Conservation (phyloP, 2,888 invertebrate genomes). For the Augochlorella aurata region DNA sequence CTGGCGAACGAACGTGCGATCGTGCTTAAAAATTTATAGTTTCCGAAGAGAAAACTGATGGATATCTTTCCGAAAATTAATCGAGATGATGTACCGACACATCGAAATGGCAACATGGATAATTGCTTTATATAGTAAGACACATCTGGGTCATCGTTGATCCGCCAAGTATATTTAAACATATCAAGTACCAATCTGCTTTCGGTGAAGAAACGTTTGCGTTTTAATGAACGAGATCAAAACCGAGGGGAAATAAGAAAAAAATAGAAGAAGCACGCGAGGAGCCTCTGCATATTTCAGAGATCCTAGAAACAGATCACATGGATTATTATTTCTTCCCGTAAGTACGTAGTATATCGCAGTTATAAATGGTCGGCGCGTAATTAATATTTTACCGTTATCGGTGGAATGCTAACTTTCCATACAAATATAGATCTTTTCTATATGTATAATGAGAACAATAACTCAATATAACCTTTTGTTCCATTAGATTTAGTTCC, state of each 20-base stretch:
- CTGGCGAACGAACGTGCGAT: neutral
- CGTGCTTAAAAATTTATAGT: neutral
- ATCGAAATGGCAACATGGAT: neutral
- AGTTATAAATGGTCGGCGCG: neutral
- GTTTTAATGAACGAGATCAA: neutral
- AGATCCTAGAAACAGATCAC: neutral
- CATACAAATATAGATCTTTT: neutral
- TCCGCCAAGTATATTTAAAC: neutral
- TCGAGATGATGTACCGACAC: neutral
- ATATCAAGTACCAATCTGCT: neutral
- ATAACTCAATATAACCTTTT: neutral
- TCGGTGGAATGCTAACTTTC: no score
- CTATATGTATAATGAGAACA: neutral
- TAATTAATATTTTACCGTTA: no score
- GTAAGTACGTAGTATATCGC: neutral
- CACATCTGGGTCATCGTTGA: neutral
- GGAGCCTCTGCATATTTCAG: neutral
- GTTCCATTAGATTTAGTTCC: no score
- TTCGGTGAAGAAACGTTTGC: no score
- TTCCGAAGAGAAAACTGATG: neutral
- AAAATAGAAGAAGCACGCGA: neutral
- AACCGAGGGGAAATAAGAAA: neutral
- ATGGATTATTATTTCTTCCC: neutral
- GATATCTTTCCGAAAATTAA: neutral
- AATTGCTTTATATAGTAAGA: neutral